Base-by-base conservation (phyloP, 2,797 vertebrate genomes). In the Champsocephalus esox region DNA sequence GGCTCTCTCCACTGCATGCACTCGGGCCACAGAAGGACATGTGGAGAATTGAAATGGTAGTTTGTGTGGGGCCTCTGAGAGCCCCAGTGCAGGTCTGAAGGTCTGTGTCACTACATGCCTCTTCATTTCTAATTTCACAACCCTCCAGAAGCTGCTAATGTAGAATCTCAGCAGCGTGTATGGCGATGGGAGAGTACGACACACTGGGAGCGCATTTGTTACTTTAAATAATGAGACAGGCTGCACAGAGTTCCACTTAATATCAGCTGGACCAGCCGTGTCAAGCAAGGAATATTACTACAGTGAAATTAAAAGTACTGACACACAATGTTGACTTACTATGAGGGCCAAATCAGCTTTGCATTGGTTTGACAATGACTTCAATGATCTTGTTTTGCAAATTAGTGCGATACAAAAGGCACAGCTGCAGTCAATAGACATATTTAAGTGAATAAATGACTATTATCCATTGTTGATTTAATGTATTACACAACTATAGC, bases 111-210 rank as follows among this genome's bases (percentile, higher is more conserved):
- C 85, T 67, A 50, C 73, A 78, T 59, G 56, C 72, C 50, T 83
- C 86, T 84, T 88, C 82, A 83, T 88, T 80, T 90, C 71, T 87
- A 84, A 93, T 90, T 92, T 87, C n/a, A 91, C 85, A 76, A 65
- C 85, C 80, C 49, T 58, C 73, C 77, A 28, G 66, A 67, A 87
- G 79, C 82, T 66, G 85, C 75, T 82, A 78, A 86, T 77, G 78
- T 49, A 78, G 79, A 80, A 58, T 77, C 73, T 79, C 74, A 66
- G 63, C 79, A 66, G 79, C 73, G 82, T 77, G 73, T 87, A 83
- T 66, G 73, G 80, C 75, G 78, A 78, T 74, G 61, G 79, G 73
- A 82, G 81, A 76, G 56, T 65, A 19, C 38, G 14, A 32, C 64
- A 66, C 73, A 13, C 6, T 13, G 80, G 64, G 63, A 66, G 77